Percentiles rank a stretch among this genome's conserved stretches.
These are phyloP conservation scores for Sarcophaga caerulescens DNA, from an alignment of 2,888 invertebrate genomes.

Conservation along the genomic window DNA sequence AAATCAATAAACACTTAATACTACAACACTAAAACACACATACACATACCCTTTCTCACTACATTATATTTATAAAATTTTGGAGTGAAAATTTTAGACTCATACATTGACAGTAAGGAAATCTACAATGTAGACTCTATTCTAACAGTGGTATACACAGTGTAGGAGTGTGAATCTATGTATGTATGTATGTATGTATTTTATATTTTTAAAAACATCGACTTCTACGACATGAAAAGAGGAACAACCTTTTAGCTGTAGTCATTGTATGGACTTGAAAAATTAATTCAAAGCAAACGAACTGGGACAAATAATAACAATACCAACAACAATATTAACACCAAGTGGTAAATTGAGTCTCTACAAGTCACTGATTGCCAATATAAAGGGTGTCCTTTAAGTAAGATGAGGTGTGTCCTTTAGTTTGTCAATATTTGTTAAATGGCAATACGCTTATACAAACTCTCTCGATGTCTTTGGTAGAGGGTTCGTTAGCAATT, in stretches of 20 bases:
- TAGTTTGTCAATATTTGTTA: constrained; percentile 51
- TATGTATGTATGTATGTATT: background rate
- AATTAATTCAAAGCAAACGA: constrained; percentile 57
- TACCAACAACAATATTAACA: background rate
- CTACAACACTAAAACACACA: background rate
- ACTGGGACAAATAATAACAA: constrained; percentile 31
- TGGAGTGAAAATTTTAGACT: too few species aligned
- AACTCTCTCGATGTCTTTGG: background rate
- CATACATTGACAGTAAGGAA: too few species aligned
- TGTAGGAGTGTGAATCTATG: background rate
- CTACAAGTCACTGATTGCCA: background rate
- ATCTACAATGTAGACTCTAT: too few species aligned
- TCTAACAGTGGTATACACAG: too few species aligned
- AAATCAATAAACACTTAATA: constrained; percentile 53
- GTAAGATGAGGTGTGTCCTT: constrained; percentile 40
- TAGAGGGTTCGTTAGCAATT: background rate
- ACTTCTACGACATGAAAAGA: background rate
- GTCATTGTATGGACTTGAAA: constrained; percentile 42
- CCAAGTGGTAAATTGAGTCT: background rate
- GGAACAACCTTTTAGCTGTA: constrained; percentile 26
- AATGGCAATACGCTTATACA: constrained; percentile 28
- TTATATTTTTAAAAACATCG: background rate
- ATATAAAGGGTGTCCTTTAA: constrained; percentile 20
- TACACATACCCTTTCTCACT: background rate
- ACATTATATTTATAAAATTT: background rate